phyloP scores from a whole-genome alignment of 2,888 invertebrate species.

The Odontothrips loti region DNA sequence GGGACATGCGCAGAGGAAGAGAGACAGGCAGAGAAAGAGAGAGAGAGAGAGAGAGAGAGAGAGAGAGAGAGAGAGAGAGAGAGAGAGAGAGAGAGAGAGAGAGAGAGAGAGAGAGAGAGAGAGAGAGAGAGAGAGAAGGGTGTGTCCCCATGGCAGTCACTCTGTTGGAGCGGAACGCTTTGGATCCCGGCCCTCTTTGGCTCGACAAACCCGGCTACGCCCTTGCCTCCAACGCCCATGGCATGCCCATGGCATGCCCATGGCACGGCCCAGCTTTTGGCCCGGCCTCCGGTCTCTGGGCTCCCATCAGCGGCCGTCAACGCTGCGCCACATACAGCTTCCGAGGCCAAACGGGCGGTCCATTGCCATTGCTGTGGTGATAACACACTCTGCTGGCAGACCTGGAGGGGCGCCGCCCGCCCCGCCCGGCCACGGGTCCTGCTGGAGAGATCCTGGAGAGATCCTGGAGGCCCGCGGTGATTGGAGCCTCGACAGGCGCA shows the following conservation, averaged over 20 bases:
- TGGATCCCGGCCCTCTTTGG: conserved; percentile 4
- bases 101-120: not conserved
- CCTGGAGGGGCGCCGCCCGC: not conserved
- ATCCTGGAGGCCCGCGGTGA: not conserved
- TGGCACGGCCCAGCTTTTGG: not conserved
- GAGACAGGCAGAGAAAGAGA: conserved; percentile 7
- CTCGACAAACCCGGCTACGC: not conserved
- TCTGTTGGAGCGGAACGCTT: conserved; percentile 25
- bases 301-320: too few relatives aligned
- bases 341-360: not conserved
- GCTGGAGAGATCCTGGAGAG: not conserved
- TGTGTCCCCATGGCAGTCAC: conserved; percentile 16
- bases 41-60: conserved; percentile 6
- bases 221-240: not conserved
- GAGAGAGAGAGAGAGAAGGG: not conserved
- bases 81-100: conserved; percentile 9
- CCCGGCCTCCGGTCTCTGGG: not conserved
- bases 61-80: conserved; percentile 6
- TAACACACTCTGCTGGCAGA: too few relatives aligned
- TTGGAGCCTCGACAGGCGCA: not conserved
- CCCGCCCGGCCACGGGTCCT: too few relatives aligned
- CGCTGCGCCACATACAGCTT: too few relatives aligned
- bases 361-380: too few relatives aligned
- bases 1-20: conserved; percentile 5
- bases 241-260: not conserved